Conservation (phyloP, 2,113 vertebrate genomes). For the Pycnonotus jocosus region DNA sequence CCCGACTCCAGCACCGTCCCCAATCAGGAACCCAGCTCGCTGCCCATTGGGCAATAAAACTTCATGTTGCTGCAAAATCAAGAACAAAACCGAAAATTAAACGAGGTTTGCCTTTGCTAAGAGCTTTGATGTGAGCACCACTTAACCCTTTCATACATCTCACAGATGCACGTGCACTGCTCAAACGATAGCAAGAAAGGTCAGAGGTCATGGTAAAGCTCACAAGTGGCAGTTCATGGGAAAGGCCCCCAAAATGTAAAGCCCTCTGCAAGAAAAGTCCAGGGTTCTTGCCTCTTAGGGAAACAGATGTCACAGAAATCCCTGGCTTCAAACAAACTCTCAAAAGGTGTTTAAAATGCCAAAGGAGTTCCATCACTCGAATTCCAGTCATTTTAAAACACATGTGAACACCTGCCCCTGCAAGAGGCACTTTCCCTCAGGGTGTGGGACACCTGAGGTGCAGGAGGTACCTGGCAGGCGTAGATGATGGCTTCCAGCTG, state of each 20-base stretch:
- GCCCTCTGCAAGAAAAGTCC: not conserved
- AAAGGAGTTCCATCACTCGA: not conserved
- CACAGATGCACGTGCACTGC: accelerated
- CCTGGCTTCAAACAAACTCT: not conserved
- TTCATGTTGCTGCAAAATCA: conserved; percentile 87
- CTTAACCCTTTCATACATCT: not conserved
- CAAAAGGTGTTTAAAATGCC: not conserved
- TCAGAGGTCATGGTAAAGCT: not conserved
- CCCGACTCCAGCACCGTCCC: conserved; percentile 93
- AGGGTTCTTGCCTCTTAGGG: not conserved
- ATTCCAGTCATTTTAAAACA: not conserved
- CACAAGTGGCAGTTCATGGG: not conserved
- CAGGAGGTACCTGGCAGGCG: conserved; percentile 86
- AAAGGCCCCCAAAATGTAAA: not conserved
- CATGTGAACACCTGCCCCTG: not conserved
- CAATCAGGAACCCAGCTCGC: conserved; percentile 93
- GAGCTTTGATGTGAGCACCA: not conserved
- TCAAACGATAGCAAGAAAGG: accelerated
- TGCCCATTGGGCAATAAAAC: conserved; percentile 90
- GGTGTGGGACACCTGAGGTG: not conserved
- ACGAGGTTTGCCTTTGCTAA: not conserved
- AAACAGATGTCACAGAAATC: not conserved
- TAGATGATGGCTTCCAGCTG: conserved; percentile 97
- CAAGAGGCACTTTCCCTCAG: not conserved
- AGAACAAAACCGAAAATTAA: not conserved